Percentiles rank a stretch among this genome's conserved stretches.
phyloP scores from a whole-genome alignment of 2,797 vertebrate genomes.

The Hoplostethus atlanticus region DNA sequence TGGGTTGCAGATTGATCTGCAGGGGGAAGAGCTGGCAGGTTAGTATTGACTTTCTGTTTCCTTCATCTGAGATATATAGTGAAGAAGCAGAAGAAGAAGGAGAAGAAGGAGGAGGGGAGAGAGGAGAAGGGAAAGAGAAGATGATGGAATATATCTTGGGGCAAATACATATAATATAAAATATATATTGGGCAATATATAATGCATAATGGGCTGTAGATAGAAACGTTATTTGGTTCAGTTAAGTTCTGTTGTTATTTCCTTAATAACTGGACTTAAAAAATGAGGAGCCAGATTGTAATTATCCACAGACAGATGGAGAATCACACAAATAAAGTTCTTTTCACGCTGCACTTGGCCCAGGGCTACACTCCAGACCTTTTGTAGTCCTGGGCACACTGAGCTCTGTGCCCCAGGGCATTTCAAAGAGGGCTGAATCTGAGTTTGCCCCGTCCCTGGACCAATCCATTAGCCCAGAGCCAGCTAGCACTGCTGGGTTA shows the following conservation, averaged over 20 bases:
- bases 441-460: slow-evolving; percentile 36
- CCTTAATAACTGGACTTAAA: too few relatives aligned
- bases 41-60: slow-evolving; percentile 89
- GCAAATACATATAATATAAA: too few relatives aligned
- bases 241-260: slow-evolving; percentile 11
- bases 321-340: slow-evolving; percentile 31
- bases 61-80: slow-evolving; percentile 49
- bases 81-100: slow-evolving; percentile 2
- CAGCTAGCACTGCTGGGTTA: slow-evolving; percentile 12
- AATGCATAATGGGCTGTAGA: not conserved
- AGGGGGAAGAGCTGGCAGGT: slow-evolving; percentile 87
- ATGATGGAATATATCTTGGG: not conserved
- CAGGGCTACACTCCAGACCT: slow-evolving; percentile 52
- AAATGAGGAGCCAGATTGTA: slow-evolving; percentile 32
- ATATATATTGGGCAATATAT: not conserved
- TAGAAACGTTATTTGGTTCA: not conserved
- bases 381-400: slow-evolving; percentile 52
- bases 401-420: slow-evolving; percentile 50
- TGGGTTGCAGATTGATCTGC: slow-evolving; percentile 90
- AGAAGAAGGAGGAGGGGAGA: slow-evolving; percentile 7
- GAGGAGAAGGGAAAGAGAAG: not conserved
- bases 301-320: slow-evolving; percentile 43
- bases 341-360: slow-evolving; percentile 45
- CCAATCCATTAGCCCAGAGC: slow-evolving; percentile 24
- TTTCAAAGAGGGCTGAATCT: slow-evolving; percentile 41